These are phyloP conservation scores for Helicoverpa armigera DNA, from an alignment of 1,140 invertebrate genomes.

Conservation along the genomic window DNA sequence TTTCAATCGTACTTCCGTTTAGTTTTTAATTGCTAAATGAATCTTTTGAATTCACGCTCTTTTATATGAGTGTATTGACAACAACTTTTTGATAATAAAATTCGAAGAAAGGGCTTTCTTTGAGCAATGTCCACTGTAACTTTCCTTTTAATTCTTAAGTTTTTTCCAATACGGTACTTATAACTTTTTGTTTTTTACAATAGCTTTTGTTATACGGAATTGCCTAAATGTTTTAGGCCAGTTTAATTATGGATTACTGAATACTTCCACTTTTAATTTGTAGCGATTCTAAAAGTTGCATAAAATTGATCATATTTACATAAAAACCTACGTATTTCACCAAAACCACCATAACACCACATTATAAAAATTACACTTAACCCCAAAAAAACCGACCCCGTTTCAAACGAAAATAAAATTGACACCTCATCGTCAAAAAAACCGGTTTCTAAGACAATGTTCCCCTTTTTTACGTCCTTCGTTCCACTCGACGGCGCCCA, in stretches of 20 bases:
- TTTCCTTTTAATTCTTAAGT: neutral
- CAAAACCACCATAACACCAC: too few species aligned
- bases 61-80: constrained; percentile 25
- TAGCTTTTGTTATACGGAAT: too few species aligned
- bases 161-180: too few species aligned
- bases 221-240: too few species aligned
- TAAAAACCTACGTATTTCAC: too few species aligned
- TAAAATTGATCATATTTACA: too few species aligned
- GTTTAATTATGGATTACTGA: too few species aligned
- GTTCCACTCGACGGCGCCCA: neutral
- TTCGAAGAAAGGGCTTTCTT: neutral
- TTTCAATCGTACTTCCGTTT: constrained; percentile 32
- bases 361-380: too few species aligned
- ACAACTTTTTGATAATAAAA: constrained; percentile 3
- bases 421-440: neutral
- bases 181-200: too few species aligned
- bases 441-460: neutral
- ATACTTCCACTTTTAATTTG: too few species aligned
- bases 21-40: constrained; percentile 41
- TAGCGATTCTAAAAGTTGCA: too few species aligned
- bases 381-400: too few species aligned
- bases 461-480: constrained; percentile 7
- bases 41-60: constrained; percentile 25
- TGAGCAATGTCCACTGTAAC: neutral
- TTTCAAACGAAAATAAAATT: neutral